A percentile compares a stretch with the other conserved stretches of the same genome.
Evolutionary conservation across 23 tunicate genomes (phyloP).

Genomic region (Phallusia fumigata): DNA sequence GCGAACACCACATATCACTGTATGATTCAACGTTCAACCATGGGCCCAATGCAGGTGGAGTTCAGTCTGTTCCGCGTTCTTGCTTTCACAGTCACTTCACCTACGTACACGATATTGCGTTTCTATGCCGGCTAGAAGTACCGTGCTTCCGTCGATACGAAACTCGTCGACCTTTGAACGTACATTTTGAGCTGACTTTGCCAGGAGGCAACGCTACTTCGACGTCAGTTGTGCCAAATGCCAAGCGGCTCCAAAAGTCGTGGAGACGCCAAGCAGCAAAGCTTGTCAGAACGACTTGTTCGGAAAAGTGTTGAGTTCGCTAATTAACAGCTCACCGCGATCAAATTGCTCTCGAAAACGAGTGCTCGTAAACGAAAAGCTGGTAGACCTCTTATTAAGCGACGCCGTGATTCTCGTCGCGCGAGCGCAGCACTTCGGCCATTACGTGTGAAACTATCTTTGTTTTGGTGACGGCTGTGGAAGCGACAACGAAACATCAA

Average conservation of each 20-base stretch:
- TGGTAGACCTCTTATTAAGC: background rate
- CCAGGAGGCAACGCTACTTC: too few relatives aligned
- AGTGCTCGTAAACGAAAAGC: background rate
- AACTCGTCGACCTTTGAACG: background rate
- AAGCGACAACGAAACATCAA: slow-evolving; percentile 5
- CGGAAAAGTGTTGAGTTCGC: background rate
- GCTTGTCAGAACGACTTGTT: background rate
- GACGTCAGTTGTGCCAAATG: too few relatives aligned
- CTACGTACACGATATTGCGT: background rate
- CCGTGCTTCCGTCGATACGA: background rate
- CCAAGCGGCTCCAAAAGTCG: too few relatives aligned
- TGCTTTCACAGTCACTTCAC: background rate
- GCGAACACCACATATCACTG: background rate
- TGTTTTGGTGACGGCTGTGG: background rate
- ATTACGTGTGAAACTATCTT: background rate
- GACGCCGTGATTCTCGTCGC: slow-evolving; percentile 7
- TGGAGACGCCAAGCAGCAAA: too few relatives aligned
- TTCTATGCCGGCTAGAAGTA: background rate
- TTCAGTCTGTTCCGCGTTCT: background rate
- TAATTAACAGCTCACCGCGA: slow-evolving; percentile 5
- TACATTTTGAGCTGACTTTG: too few relatives aligned
- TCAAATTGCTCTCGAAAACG: slow-evolving; percentile 11
- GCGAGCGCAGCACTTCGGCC: background rate
- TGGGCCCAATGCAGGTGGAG: background rate
- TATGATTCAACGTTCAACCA: background rate